Evolutionary conservation across 2,888 invertebrate species (phyloP), one percentile per base, ranked within the genome.

Genomic region (Magallana nippona): DNA sequence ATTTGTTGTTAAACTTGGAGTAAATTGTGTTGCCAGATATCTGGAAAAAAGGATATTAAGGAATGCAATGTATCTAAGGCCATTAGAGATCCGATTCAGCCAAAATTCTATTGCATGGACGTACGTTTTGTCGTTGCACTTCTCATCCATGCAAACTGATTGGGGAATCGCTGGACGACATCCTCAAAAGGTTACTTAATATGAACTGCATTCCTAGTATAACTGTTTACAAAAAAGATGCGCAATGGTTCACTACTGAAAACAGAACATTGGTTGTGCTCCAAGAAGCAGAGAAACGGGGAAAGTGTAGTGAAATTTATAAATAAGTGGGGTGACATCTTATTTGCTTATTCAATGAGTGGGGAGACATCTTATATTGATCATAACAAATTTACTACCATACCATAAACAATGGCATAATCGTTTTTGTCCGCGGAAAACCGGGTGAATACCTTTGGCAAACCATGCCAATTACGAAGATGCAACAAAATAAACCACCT

Each of bases 241-340:
- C 79, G 0, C 58, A 56, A 17, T 84, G 82, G 81, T 81, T 27
- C 22, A 81, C 84, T 22, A 32, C 62, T 27, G 84, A 5, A 3
- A 84, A 82, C 27, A 58, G 84, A 11, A 19, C 82, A 57, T 58
- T 84, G 17, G 82, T 82, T 82, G 82, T 84, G 13, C 82, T 84
- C 79, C 56, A 63, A 58, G 79, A 79, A 71, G 78, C 79, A 44
- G 82, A 84, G 13, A 71, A 82, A 79, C 44, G 78, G 8, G 82
- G 79, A 55, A 79, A 63, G n/a, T 79, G 60, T 44, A 1, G 63
- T n/a, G 19, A 13, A n/a, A n/a, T n/a, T n/a, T n/a, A n/a, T n/a
- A n/a, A n/a, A n/a, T n/a, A n/a, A n/a, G n/a, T 8, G 22, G n/a
- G 27, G n/a, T 13, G 55, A 57, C 27, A 19, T 44, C 19, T 15